Evolutionary conservation across 37 sponge, comb jelly and placozoan genomes (phyloP).

Genomic region (Chondrilla cf. caribensis): DNA sequence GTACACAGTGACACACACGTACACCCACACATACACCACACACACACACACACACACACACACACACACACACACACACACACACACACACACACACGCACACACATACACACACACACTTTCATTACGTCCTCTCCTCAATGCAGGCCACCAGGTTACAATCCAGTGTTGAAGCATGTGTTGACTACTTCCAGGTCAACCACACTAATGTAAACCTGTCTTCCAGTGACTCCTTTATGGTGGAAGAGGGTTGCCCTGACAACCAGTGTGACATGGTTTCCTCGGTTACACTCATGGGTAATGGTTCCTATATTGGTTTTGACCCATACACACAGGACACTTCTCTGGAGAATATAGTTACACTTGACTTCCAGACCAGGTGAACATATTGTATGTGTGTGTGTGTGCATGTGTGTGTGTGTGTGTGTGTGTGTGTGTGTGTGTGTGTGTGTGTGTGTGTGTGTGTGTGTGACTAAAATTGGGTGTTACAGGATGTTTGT

Average conservation of each 20-base stretch:
- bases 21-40: constrained; percentile 29
- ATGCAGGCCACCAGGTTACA: constrained; percentile 1
- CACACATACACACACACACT: background rate
- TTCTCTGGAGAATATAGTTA: background rate
- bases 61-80: constrained; percentile 26
- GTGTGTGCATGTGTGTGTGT: background rate
- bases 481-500: too few relatives aligned
- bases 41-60: constrained; percentile 5
- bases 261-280: constrained; percentile 37
- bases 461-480: too few relatives aligned
- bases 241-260: constrained; percentile 40
- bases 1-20: constrained; percentile 3
- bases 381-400: background rate
- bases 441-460: background rate
- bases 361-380: constrained; percentile 40
- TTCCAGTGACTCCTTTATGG: constrained; percentile 8
- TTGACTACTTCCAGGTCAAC: constrained; percentile 23
- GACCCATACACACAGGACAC: background rate
- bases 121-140: background rate
- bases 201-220: constrained; percentile 16
- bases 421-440: too few relatives aligned
- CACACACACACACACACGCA: constrained; percentile 20
- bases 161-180: constrained; percentile 34
- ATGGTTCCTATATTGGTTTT: constrained; percentile 42
- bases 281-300: constrained; percentile 45